Evolutionary conservation across 2,113 vertebrate genomes (phyloP).

Genomic region (Cisticola juncidis): DNA sequence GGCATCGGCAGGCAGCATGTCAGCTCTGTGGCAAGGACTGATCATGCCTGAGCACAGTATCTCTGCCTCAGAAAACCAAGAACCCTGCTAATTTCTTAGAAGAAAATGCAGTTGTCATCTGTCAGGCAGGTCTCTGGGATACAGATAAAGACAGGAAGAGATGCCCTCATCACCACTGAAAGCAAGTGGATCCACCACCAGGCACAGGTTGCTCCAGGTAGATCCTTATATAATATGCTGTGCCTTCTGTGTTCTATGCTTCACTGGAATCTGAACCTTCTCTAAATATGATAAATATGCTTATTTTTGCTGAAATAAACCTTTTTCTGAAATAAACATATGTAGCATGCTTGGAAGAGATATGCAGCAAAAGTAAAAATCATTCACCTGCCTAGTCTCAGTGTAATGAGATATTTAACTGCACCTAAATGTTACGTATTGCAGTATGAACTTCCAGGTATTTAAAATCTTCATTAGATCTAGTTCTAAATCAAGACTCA

Average conservation of each 20-base stretch:
- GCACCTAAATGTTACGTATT: neutral
- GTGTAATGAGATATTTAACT: neutral
- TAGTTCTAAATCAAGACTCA: neutral
- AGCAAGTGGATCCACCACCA: neutral
- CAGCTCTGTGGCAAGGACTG: neutral
- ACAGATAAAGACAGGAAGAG: neutral
- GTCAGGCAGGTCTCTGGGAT: neutral
- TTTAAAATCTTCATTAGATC: neutral
- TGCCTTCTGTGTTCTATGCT: neutral
- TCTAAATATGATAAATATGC: neutral
- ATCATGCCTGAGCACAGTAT: accelerated
- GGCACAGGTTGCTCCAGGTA: neutral
- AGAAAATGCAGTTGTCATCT: neutral
- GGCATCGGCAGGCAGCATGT: neutral
- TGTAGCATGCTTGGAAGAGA: neutral
- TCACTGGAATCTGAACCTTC: neutral
- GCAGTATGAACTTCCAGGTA: neutral
- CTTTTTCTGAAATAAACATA: too few species aligned
- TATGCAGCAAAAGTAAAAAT: neutral
- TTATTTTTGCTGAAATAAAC: neutral
- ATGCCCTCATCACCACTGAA: neutral
- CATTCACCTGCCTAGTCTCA: neutral
- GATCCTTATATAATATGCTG: neutral
- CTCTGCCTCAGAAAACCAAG: neutral
- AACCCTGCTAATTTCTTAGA: neutral